phyloP scores from a whole-genome alignment of 2,797 vertebrate species.

The Pachyuromys duprasi region DNA sequence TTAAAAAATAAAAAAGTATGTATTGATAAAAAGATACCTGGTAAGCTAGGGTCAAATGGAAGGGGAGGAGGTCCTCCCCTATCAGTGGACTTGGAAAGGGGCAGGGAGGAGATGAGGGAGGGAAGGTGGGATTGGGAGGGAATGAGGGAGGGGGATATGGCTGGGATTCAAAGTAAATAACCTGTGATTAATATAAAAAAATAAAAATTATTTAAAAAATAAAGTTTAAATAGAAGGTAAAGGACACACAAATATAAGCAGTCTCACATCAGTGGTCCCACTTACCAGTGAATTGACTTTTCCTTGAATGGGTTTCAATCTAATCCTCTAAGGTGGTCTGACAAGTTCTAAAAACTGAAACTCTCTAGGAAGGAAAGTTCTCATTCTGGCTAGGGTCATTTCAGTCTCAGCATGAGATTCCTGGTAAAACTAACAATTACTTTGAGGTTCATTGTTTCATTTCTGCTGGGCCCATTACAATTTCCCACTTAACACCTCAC shows the following conservation, averaged over 20 bases:
- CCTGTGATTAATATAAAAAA: no score
- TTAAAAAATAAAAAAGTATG: no score
- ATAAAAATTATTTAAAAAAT: no score
- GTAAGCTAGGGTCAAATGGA: no score
- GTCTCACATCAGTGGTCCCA: neutral
- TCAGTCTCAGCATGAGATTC: neutral
- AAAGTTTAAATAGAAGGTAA: neutral
- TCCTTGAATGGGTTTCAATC: neutral
- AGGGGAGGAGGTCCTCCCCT: no score
- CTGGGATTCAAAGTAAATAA: no score
- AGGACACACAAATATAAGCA: neutral
- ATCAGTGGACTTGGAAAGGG: no score
- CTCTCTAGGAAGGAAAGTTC: neutral
- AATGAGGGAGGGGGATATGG: no score
- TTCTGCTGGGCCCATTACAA: neutral
- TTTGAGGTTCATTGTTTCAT: neutral
- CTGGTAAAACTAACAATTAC: neutral
- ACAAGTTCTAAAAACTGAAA: neutral
- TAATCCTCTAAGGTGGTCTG: neutral
- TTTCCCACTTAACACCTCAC: neutral
- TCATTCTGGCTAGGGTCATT: no score
- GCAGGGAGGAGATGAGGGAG: no score
- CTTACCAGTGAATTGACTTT: neutral
- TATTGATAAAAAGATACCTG: no score
- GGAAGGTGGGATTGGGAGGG: no score